A percentile compares a stretch with the other conserved stretches of the same genome.
phyloP scores from a whole-genome alignment of 2,888 invertebrate species.

The Tetragonula carbonaria region DNA sequence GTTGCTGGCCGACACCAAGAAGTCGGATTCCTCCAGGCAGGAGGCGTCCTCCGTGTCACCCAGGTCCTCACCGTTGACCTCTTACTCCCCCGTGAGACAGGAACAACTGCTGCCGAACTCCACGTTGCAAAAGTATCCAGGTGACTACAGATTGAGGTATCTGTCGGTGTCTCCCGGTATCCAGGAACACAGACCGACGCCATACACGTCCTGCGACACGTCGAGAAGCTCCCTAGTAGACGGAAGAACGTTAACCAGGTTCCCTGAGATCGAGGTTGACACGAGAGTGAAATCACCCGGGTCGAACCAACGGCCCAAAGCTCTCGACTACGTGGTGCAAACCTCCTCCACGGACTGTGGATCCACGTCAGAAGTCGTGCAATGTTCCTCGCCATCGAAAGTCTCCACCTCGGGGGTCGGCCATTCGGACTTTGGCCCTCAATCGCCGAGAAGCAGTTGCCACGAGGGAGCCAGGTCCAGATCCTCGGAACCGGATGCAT shows the following conservation, averaged over 20 bases:
- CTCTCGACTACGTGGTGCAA: conserved; percentile 55
- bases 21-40: conserved; percentile 46
- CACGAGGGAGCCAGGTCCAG: conserved; percentile 73
- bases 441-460: conserved; percentile 77
- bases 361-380: conserved; percentile 41
- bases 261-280: conserved; percentile 58
- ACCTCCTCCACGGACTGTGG: conserved; percentile 31
- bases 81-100: conserved; percentile 71
- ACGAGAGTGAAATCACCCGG: conserved; percentile 53
- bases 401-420: neutral
- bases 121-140: conserved; percentile 58
- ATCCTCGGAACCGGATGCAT: conserved; percentile 72
- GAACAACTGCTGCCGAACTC: conserved; percentile 41
- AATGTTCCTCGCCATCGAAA: conserved; percentile 54
- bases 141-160: conserved; percentile 66
- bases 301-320: conserved; percentile 34
- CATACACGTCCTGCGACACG: conserved; percentile 30
- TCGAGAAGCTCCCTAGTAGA: conserved; percentile 32
- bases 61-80: conserved; percentile 54
- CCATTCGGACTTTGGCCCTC: conserved; percentile 69
- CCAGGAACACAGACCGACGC: conserved; percentile 41
- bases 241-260: conserved; percentile 49
- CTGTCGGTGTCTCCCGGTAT: conserved; percentile 51
- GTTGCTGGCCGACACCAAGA: conserved; percentile 85
- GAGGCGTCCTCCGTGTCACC: conserved; percentile 47